Conservation (phyloP, 2,797 vertebrate genomes). For the Acropternis orthonyx region DNA sequence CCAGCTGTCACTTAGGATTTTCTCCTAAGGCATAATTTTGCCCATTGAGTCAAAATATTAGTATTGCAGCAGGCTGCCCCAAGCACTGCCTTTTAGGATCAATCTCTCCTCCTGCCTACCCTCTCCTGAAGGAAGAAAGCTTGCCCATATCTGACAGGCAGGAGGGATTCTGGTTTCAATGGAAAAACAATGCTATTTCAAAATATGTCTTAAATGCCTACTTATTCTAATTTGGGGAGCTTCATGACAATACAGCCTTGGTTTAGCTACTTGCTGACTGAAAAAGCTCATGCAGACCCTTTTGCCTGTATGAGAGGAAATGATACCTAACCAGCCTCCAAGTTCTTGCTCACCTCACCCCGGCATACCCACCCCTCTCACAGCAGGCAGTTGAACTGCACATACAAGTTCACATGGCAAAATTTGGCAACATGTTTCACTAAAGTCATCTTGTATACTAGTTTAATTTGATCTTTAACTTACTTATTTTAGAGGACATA, state of each 20-base stretch:
- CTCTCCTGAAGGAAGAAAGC: neutral
- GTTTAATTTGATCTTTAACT: neutral
- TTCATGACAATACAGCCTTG: neutral
- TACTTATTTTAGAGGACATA: neutral
- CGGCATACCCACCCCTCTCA: fast-evolving
- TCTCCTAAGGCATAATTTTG: neutral
- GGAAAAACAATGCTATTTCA: neutral
- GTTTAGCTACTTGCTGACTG: neutral
- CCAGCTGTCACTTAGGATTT: neutral
- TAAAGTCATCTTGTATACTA: neutral
- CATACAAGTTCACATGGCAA: neutral
- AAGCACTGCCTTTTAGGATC: neutral
- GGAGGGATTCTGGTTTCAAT: neutral
- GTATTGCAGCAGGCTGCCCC: neutral
- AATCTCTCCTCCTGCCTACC: neutral
- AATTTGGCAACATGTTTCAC: neutral
- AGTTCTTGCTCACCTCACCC: neutral
- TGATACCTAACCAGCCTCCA: neutral
- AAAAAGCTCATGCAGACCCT: neutral
- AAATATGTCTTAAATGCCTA: neutral
- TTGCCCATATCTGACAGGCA: neutral
- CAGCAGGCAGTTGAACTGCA: neutral
- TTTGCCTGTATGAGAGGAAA: neutral
- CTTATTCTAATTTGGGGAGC: neutral
- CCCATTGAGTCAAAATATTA: neutral